Base-by-base conservation (phyloP, 1,140 invertebrate species). In the Dendroctonus valens region DNA sequence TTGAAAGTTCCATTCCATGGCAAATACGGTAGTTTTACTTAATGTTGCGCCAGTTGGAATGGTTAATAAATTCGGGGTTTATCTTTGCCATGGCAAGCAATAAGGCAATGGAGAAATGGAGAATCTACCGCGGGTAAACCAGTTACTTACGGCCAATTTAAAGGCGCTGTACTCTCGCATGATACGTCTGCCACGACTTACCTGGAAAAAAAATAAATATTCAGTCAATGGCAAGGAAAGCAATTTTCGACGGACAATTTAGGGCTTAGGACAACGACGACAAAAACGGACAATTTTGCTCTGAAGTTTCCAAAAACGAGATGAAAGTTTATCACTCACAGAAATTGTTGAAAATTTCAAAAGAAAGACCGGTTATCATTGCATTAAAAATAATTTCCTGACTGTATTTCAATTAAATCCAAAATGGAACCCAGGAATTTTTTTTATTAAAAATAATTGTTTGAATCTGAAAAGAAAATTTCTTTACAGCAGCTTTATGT, bases 81-180 rank as follows among this genome's bases (percentile, higher is more conserved):
- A 57, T 65, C 40, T 26, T 65, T 54, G 14, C 52, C 51, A 9
- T 37, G 6, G 62, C 62, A 54, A 44, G 15, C 38, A 15, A n/a
- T 49, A 52, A 50, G 41, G 50, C 42, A 42, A 46, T 12, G 12
- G 42, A 12, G 8, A 46, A 53, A 62, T 53, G 14, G 51, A 53
- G 40, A 53, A 46, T 41, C 37, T 14, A 6, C 38, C 39, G 12
- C 11, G 41, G 54, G 52, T 44, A 44, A 63, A 63, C 53, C 26
- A 41, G 46, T 59, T 65, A 65, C 64, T 65, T 65, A 65, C 64
- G 40, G 55, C 55, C 64, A 65, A 65, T 65, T 65, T 65, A 37
- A 53, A 46, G 14, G 44, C 39, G 38, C 6, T 65, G 52, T 55
- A 48, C 7, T 14, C 5, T 48, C 11, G 53, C 6, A 14, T 5